Percentiles rank a stretch among this genome's conserved stretches.
phyloP scores from a whole-genome alignment of 2,113 vertebrate species.

The Aegithalos caudatus region DNA sequence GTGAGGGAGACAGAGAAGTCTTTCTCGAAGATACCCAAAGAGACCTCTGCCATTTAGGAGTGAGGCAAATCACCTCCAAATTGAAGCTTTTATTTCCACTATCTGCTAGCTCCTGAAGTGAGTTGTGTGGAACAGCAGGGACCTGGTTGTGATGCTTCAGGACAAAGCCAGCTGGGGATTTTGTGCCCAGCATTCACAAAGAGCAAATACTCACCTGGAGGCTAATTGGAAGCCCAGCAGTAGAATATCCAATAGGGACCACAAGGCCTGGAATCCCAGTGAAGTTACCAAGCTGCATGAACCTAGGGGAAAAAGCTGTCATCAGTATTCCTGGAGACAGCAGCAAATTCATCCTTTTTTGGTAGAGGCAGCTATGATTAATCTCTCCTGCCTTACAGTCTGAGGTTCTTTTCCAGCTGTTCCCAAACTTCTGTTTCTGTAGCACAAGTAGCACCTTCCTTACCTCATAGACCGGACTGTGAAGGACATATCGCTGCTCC shows the following conservation, averaged over 20 bases:
- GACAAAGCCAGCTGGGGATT: neutral
- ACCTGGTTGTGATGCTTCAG: neutral
- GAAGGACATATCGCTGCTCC: neutral
- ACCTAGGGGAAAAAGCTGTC: constrained; percentile 5
- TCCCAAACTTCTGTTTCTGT: neutral
- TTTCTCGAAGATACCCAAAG: neutral
- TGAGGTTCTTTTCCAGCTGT: neutral
- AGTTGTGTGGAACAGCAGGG: neutral
- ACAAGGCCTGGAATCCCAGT: constrained; percentile 68
- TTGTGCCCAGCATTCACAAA: neutral
- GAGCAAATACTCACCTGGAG: constrained; percentile 39
- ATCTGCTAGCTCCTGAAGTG: neutral
- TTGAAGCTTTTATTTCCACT: neutral
- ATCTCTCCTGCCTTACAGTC: neutral
- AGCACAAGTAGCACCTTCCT: neutral
- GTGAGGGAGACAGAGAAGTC: neutral
- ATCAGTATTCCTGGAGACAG: neutral
- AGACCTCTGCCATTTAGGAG: neutral
- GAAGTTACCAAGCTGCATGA: constrained; percentile 67
- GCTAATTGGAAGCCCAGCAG: constrained; percentile 45
- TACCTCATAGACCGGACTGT: constrained; percentile 39
- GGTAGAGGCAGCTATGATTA: neutral
- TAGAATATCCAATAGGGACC: constrained; percentile 62
- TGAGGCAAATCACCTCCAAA: neutral
- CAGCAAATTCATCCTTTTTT: neutral